A percentile compares a stretch with the other conserved stretches of the same genome.
Evolutionary conservation across 1,140 invertebrate genomes (phyloP).

Genomic region (Drosophila ogumai): DNA sequence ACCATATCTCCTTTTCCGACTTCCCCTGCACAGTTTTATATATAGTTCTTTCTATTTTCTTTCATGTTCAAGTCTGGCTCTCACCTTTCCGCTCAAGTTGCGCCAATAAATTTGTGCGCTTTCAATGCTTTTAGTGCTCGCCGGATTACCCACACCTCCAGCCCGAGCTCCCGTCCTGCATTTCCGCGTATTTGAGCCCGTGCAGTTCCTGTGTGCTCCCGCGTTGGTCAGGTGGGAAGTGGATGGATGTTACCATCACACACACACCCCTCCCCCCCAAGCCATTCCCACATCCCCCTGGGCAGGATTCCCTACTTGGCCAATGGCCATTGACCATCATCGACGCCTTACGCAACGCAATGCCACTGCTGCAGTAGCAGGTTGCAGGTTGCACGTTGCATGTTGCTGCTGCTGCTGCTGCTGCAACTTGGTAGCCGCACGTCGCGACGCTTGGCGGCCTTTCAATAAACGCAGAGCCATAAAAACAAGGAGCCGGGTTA

Average conservation of each 20-base stretch:
- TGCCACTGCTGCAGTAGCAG: constrained; percentile 31
- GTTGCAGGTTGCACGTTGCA: constrained; percentile 16
- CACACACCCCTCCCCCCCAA: not conserved
- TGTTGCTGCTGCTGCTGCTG: not conserved
- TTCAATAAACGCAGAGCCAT: constrained; percentile 69
- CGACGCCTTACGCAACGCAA: constrained; percentile 47
- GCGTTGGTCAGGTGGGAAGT: constrained; percentile 43
- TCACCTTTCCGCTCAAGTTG: constrained; percentile 41
- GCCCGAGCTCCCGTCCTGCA: not conserved
- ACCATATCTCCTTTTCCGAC: not conserved
- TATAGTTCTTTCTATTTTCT: constrained; percentile 13
- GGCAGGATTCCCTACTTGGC: constrained; percentile 41
- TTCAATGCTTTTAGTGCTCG: constrained; percentile 47
- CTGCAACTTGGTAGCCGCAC: constrained; percentile 19
- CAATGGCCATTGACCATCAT: constrained; percentile 46
- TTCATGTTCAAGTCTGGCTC: constrained; percentile 6
- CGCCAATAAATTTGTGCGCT: constrained; percentile 40
- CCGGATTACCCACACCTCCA: constrained; percentile 35
- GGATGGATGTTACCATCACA: not conserved
- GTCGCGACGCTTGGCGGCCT: constrained; percentile 42
- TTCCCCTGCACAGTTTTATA: not conserved
- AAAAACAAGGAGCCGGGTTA: constrained; percentile 47
- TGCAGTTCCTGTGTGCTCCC: constrained; percentile 32
- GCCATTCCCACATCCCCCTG: not conserved
- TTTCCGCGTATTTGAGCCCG: constrained; percentile 33